Base-by-base conservation (phyloP, 1,140 invertebrate genomes). In the Pomacea maculata region DNA sequence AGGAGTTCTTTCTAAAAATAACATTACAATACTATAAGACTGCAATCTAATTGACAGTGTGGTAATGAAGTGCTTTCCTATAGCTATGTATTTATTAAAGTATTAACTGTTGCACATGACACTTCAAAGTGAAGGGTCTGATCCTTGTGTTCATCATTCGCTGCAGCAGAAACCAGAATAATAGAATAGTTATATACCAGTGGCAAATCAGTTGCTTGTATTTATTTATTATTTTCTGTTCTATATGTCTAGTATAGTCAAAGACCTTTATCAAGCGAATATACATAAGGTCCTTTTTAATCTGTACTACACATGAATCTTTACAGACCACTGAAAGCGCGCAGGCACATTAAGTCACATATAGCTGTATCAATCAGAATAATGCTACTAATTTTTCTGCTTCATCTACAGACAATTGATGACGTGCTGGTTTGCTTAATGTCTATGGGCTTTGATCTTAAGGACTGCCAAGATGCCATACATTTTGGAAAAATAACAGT, bases 371-470 rank as follows among this genome's bases (percentile, higher is more conserved):
- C 55, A 19, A n/a, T n/a, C n/a, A 11, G 12, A 21, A 55, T 57
- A 75, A n/a, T 19, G 54, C 57, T 72, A 52, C 34, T 19, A 10
- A 11, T 64, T 25, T n/a, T 76, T 76, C 9, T 65, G 6, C 34
- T 76, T 72, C 70, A 10, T 65, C 84, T 85, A 75, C 83, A 89
- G 88, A 85, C 81, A 75, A 63, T 89, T 54, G 89, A 90, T 85
- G 88, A 90, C 57, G 72, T 86, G 57, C 80, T 90, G 17, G 85
- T 85, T n/a, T 82, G 80, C 76, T 76, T 90, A 75, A 86, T 89
- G 86, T 85, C 85, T 8, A 90, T 90, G 89, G 89, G 89, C n/a
- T 90, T 90, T 85, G 87, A 86, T 12, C 80, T 86, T 19, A 67
- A 84, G 34, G 89, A 90, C 68, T 85, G 86, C 67, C 88, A 89